Evolutionary conservation across 1,140 invertebrate genomes (phyloP).

Genomic region (Brachionus calyciflorus): DNA sequence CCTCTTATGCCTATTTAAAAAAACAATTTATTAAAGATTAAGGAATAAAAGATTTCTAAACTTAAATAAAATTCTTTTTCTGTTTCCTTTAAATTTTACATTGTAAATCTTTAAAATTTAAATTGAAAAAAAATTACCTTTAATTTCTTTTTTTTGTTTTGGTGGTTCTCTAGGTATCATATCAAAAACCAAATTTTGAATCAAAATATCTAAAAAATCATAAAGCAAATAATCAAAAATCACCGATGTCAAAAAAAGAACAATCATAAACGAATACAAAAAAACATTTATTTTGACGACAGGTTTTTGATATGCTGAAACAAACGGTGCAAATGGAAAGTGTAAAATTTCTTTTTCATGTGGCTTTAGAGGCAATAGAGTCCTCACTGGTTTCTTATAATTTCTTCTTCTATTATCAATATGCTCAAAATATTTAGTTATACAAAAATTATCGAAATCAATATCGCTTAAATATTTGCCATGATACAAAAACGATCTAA

Average conservation of each 20-base stretch:
- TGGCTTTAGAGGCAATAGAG: neutral
- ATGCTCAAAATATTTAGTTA: constrained; percentile 7
- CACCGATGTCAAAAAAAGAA: neutral
- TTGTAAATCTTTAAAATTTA: too few species aligned
- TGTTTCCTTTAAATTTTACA: too few species aligned
- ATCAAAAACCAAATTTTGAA: neutral
- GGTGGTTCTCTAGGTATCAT: neutral
- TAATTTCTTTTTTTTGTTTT: neutral
- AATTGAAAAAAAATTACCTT: too few species aligned
- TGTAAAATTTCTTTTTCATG: constrained; percentile 27
- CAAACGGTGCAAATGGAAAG: neutral
- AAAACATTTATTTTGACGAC: constrained; percentile 19
- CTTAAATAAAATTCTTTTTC: too few species aligned
- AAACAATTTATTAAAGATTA: too few species aligned
- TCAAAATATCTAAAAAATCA: neutral
- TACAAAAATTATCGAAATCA: constrained; percentile 10
- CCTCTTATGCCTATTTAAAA: too few species aligned
- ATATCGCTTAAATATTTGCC: constrained; percentile 22
- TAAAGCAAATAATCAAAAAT: neutral
- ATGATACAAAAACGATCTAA: neutral
- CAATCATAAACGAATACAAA: neutral
- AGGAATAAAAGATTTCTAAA: too few species aligned
- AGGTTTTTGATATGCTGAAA: constrained; percentile 17
- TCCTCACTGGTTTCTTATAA: neutral
- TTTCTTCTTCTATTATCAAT: neutral